These are phyloP conservation scores for Acyrthosiphon pisum DNA, from an alignment of 1,140 invertebrate species.

Conservation along the genomic window DNA sequence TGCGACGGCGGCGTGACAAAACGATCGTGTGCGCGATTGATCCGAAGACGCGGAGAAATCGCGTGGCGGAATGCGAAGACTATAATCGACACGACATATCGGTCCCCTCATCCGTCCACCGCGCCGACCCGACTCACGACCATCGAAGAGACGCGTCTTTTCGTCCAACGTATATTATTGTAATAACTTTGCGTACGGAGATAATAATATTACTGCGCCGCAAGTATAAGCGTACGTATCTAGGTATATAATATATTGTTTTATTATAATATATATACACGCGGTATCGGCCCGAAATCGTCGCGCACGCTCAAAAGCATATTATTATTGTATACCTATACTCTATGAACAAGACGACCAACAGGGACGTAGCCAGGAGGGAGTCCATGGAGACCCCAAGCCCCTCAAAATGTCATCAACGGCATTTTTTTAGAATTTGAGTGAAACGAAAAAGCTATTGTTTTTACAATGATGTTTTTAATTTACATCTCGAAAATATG, in stretches of 20 bases:
- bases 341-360: too few species aligned
- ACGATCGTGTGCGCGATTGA: constrained; percentile 53
- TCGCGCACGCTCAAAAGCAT: neutral
- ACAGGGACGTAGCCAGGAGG: too few species aligned
- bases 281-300: neutral
- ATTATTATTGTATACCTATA: too few species aligned
- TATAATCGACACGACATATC: constrained; percentile 5
- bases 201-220: neutral
- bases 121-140: neutral
- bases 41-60: constrained; percentile 40
- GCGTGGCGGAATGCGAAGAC: constrained; percentile 43
- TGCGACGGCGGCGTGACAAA: constrained; percentile 47
- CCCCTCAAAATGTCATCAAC: too few species aligned
- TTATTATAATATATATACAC: neutral
- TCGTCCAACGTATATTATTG: neutral
- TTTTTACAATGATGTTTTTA: too few species aligned
- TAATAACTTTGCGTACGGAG: neutral
- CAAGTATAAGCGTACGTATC: too few species aligned
- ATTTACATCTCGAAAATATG: too few species aligned
- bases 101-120: neutral
- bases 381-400: too few species aligned
- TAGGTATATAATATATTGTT: too few species aligned
- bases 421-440: too few species aligned
- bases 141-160: neutral
- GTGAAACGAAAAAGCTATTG: too few species aligned